Base-by-base conservation (phyloP, 2,888 invertebrate genomes). In the Dendrolimus houi region DNA sequence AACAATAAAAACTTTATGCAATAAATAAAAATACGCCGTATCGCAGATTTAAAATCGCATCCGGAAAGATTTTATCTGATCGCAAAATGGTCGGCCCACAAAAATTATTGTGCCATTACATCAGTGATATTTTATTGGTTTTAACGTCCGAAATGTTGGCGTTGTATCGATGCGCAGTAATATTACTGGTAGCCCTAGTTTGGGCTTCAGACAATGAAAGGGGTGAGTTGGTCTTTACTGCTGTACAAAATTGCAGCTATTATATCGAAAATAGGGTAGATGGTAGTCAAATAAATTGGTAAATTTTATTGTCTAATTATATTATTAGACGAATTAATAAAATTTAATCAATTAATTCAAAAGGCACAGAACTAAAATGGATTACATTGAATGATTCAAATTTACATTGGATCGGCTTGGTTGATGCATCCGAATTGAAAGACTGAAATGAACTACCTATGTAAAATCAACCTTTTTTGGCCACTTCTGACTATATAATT, bases 11-110 rank as follows among this genome's bases (percentile, higher is more conserved):
- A 47, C 9, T 47, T 47, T 9, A 9, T 9, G 47, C 47, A 47
- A 47, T 47, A 47, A 47, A 47, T 9, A 1, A 47, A 47, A 47
- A 47, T 47, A 9, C 12, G 12, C 6, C 12, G 12, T 1, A 47
- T 47, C 47, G 47, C 47, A 47, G 47, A 9, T 54, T 55, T 47
- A 57, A 55, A 52, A 55, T 61, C 60, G 59, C 54, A 60, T 57
- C 60, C 62, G 64, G 61, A 64, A 67, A 74, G 73, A 74, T 75
- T 62, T 57, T 70, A 76, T 75, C 71, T 57, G 55, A 56, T 55
- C 53, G 56, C 61, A 58, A 55, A 54, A 55, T 54, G 58, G 55
- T 52, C 52, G 52, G 52, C 59, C 60, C 56, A 57, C 59, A 41
- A 61, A 29, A 65, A 71, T 68, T 62, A 66, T 66, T 63, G 59